phyloP scores from a whole-genome alignment of 2,797 vertebrate species.

The Anguilla marmorata region DNA sequence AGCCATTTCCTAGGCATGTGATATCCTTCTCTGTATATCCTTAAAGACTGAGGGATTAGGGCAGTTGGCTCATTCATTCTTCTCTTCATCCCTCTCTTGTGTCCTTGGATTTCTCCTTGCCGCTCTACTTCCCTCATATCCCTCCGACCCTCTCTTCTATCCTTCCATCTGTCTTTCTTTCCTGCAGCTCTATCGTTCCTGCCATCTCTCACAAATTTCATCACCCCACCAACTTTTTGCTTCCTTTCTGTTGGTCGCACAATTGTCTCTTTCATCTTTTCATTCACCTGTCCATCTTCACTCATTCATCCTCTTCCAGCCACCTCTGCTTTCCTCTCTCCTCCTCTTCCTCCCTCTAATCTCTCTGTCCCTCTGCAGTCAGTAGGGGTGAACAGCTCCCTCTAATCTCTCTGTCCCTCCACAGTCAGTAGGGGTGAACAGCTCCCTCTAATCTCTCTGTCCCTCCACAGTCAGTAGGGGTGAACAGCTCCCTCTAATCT shows the following conservation, averaged over 20 bases:
- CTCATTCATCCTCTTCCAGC: too few species aligned
- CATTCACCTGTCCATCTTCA: constrained; percentile 20
- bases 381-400: not conserved
- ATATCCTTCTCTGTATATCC: not conserved
- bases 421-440: constrained; percentile 43
- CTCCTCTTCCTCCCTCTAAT: not conserved
- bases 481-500: not conserved
- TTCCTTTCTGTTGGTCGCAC: not conserved
- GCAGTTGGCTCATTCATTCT: constrained; percentile 23
- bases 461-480: constrained; percentile 43
- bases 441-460: not conserved
- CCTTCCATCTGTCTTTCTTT: constrained; percentile 16
- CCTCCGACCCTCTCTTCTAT: not conserved
- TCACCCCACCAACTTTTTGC: not conserved
- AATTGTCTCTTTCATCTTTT: not conserved
- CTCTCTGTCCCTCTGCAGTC: constrained; percentile 30
- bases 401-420: not conserved
- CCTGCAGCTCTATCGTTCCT: constrained; percentile 18
- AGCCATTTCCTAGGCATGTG: not conserved
- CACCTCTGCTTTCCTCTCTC: not conserved
- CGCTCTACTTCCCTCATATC: not conserved
- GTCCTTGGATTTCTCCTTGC: not conserved
- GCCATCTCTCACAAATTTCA: constrained; percentile 29
- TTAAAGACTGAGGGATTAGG: not conserved
- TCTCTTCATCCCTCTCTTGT: not conserved